These are phyloP conservation scores for Phorcus lineatus DNA, from an alignment of 2,888 invertebrate genomes.

Conservation along the genomic window DNA sequence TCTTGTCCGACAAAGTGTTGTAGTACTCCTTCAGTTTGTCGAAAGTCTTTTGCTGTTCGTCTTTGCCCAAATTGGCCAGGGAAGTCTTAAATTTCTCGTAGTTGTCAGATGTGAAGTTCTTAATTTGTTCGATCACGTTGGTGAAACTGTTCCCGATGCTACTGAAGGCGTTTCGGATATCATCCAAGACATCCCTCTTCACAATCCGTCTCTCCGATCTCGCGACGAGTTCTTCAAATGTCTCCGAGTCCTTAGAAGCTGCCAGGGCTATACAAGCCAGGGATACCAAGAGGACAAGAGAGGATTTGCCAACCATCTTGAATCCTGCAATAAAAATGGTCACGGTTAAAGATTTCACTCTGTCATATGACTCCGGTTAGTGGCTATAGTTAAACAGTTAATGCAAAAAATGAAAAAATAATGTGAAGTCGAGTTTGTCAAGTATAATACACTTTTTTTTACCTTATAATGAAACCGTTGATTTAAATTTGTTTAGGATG, in stretches of 20 bases:
- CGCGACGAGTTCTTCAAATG: not conserved
- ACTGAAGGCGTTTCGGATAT: not conserved
- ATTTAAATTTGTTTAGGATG: too few relatives aligned
- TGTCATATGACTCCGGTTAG: too few relatives aligned
- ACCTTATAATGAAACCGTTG: too few relatives aligned
- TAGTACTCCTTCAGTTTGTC: not conserved
- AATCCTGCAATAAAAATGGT: too few relatives aligned
- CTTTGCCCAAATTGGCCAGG: not conserved
- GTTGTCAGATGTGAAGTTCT: not conserved
- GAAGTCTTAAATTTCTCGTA: not conserved
- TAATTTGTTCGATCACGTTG: not conserved
- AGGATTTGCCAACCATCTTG: too few relatives aligned
- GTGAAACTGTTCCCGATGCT: not conserved
- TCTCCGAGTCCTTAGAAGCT: not conserved
- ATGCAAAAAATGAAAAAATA: too few relatives aligned
- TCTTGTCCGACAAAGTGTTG: not conserved
- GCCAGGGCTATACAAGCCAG: not conserved
- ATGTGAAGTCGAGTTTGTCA: too few relatives aligned
- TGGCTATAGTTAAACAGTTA: too few relatives aligned
- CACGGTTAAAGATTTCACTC: too few relatives aligned
- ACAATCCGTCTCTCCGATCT: not conserved
- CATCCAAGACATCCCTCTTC: not conserved
- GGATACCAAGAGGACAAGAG: not conserved
- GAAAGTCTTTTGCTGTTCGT: not conserved
- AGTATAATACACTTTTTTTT: too few relatives aligned